Evolutionary conservation across 2,797 vertebrate species (phyloP).

Genomic region (Cirrhinus molitorella): DNA sequence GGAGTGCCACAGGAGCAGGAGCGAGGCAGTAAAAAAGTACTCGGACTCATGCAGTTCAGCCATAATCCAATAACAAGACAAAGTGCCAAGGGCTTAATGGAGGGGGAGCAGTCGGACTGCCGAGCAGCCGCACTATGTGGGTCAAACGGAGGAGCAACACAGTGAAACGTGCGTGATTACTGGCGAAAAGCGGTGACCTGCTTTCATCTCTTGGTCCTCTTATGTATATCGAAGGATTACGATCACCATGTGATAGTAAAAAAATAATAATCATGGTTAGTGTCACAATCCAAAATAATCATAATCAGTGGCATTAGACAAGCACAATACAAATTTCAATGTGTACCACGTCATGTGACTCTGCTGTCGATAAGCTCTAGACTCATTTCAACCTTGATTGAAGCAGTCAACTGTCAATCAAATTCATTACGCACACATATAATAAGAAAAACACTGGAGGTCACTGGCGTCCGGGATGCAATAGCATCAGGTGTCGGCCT

Average conservation of each 20-base stretch:
- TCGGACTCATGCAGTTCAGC: conserved; percentile 63
- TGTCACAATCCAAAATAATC: no score
- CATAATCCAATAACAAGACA: conserved; percentile 74
- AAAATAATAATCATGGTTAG: no score
- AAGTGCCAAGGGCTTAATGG: conserved; percentile 75
- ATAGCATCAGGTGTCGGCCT: conserved; percentile 61
- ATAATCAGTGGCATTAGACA: conserved; percentile 44
- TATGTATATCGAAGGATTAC: not conserved
- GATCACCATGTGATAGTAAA: conserved; percentile 1
- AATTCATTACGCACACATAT: not conserved
- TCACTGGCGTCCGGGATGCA: not conserved
- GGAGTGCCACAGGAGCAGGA: conserved; percentile 59
- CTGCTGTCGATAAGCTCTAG: conserved; percentile 67
- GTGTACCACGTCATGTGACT: conserved; percentile 47
- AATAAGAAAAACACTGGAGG: not conserved
- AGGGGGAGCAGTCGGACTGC: conserved; percentile 68
- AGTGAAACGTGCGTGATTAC: conserved; percentile 30
- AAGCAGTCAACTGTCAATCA: conserved; percentile 66
- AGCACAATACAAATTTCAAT: conserved; percentile 38
- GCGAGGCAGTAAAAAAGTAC: conserved; percentile 53
- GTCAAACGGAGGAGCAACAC: conserved; percentile 72
- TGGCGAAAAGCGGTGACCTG: conserved; percentile 22
- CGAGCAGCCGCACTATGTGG: conserved; percentile 74
- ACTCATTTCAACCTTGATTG: conserved; percentile 75
- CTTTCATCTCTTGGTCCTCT: conserved; percentile 12